Percentiles rank a stretch among this genome's conserved stretches.
These are phyloP conservation scores for Yoshiicerus persimilis DNA, from an alignment of 1,140 invertebrate species.

Conservation along the genomic window DNA sequence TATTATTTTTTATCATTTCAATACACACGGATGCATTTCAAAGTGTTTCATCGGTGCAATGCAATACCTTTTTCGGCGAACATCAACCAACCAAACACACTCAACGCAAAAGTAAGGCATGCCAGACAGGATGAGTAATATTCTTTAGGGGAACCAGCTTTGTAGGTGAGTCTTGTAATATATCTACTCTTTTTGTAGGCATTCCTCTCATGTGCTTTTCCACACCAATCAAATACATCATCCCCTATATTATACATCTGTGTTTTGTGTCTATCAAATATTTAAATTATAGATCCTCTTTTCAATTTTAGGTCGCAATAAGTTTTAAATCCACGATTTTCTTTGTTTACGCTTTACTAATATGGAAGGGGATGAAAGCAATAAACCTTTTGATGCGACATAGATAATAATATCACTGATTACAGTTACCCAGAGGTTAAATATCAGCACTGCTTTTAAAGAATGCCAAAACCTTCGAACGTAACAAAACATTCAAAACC, in stretches of 20 bases:
- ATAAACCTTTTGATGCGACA: too few species aligned
- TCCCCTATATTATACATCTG: not conserved
- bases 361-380: too few species aligned
- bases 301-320: too few species aligned
- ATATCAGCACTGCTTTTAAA: too few species aligned
- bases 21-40: slow-evolving; percentile 17
- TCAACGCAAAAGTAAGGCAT: not conserved
- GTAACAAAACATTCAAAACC: too few species aligned
- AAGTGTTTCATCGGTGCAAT: slow-evolving; percentile 12
- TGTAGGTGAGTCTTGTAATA: not conserved
- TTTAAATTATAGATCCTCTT: too few species aligned
- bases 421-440: too few species aligned
- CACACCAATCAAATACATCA: not conserved
- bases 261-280: not conserved
- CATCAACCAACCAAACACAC: not conserved
- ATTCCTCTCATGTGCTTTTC: not conserved
- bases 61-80: not conserved
- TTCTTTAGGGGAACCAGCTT: not conserved
- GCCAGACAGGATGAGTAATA: not conserved
- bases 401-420: too few species aligned
- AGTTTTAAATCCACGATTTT: not conserved
- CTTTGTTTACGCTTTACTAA: not conserved
- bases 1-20: slow-evolving; percentile 16
- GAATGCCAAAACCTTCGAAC: too few species aligned
- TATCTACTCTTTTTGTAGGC: not conserved